These are phyloP conservation scores for Eurystomus gularis DNA, from an alignment of 2,113 vertebrate genomes.

Conservation along the genomic window DNA sequence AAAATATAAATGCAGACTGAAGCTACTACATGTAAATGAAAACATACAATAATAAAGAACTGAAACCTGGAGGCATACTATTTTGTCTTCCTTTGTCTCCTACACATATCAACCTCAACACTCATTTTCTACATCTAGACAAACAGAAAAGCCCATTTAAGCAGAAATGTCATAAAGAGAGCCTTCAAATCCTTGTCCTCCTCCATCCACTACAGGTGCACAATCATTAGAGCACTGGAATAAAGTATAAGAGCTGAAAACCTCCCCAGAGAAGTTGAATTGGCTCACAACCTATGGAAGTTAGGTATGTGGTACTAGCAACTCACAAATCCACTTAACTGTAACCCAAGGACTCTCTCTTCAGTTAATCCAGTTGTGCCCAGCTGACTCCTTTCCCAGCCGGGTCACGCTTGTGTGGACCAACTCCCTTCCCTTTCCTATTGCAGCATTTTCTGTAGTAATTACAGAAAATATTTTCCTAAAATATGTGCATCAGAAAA, in stretches of 20 bases:
- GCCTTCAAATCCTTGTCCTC: not conserved
- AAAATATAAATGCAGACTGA: not conserved
- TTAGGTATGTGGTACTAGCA: not conserved
- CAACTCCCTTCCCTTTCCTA: slow-evolving; percentile 54
- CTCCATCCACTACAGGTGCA: not conserved
- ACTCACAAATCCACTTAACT: not conserved
- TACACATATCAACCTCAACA: not conserved
- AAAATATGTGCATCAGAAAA: not conserved
- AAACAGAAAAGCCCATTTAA: not conserved
- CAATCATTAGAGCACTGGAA: not conserved
- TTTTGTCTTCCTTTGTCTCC: not conserved
- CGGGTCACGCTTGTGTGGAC: not conserved
- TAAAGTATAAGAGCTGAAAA: not conserved
- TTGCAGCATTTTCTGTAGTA: not conserved
- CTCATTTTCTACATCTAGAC: not conserved
- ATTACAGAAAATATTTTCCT: slow-evolving; percentile 16
- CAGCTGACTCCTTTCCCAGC: not conserved
- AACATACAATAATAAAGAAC: not conserved
- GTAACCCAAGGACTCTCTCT: not conserved
- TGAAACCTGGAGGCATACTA: not conserved
- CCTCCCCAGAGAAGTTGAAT: rapidly evolving
- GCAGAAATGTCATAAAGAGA: not conserved
- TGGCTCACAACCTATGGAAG: not conserved
- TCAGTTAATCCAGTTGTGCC: not conserved
- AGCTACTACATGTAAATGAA: not conserved